Conservation (phyloP, 2,113 vertebrate species). For the Melanocharis versteri region DNA sequence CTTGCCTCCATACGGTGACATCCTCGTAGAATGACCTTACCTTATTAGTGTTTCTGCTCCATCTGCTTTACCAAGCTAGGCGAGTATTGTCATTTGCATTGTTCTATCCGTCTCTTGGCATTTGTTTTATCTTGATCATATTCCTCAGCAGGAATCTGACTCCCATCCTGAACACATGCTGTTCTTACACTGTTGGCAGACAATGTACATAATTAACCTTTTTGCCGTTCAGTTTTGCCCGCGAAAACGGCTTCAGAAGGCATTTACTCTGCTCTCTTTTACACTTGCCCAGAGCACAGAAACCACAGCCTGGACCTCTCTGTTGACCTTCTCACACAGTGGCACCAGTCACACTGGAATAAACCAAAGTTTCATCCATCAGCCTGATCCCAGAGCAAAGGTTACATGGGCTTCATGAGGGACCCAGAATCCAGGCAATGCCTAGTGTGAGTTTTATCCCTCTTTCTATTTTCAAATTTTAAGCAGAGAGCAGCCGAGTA, state of each 20-base stretch:
- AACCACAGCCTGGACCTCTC: background rate
- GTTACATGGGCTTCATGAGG: background rate
- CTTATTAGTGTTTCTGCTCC: background rate
- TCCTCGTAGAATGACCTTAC: background rate
- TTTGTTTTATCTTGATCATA: slow-evolving; percentile 52
- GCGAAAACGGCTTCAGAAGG: background rate
- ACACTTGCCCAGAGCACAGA: background rate
- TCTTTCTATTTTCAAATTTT: background rate
- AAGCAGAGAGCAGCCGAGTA: background rate
- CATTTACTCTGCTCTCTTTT: background rate
- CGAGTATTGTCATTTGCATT: background rate
- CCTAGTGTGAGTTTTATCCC: background rate
- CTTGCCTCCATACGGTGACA: background rate
- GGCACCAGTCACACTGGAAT: background rate
- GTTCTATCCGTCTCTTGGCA: slow-evolving; percentile 40
- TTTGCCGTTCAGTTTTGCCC: background rate
- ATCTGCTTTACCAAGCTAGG: background rate
- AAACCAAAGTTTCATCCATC: background rate
- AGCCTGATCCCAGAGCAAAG: background rate
- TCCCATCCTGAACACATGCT: background rate
- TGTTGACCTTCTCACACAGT: background rate
- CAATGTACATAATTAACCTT: slow-evolving; percentile 47
- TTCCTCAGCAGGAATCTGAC: slow-evolving; percentile 35
- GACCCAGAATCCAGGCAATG: background rate
- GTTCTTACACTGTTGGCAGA: slow-evolving; percentile 9